These are phyloP conservation scores for Archegozetes longisetosus DNA, from an alignment of 1,140 invertebrate species.

Conservation along the genomic window DNA sequence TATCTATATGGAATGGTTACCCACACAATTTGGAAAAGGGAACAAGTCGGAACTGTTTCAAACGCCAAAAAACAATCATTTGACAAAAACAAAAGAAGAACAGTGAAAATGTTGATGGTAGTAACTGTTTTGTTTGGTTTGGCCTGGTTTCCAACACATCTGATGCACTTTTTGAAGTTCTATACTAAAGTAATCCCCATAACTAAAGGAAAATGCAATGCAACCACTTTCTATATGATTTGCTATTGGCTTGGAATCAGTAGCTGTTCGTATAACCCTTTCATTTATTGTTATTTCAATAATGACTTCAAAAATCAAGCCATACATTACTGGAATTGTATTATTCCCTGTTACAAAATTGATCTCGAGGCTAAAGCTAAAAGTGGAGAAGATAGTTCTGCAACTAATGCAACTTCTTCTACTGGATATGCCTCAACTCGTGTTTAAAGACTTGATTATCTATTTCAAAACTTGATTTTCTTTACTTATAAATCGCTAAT, in stretches of 20 bases:
- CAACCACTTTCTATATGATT: conserved; percentile 38
- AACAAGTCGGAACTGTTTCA: conserved; percentile 20
- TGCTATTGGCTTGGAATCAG: conserved; percentile 78
- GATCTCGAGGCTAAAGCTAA: background rate
- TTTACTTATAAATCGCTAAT: too few species aligned
- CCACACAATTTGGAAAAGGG: conserved; percentile 23
- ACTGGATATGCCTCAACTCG: too few species aligned
- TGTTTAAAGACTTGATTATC: too few species aligned
- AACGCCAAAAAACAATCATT: conserved; percentile 23
- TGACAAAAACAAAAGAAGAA: conserved; percentile 25
- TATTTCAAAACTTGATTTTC: too few species aligned
- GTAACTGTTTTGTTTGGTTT: conserved; percentile 33
- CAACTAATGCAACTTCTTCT: background rate
- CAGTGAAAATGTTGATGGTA: conserved; percentile 37
- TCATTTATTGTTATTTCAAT: conserved; percentile 86
- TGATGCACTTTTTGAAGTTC: conserved; percentile 21
- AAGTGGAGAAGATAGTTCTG: background rate
- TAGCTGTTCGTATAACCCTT: conserved; percentile 75
- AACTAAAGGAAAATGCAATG: background rate
- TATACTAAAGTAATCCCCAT: conserved; percentile 5
- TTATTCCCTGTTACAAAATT: background rate
- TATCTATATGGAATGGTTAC: conserved; percentile 31
- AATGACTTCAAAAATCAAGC: conserved; percentile 42
- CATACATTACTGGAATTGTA: background rate
- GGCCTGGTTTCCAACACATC: conserved; percentile 33